phyloP scores from a whole-genome alignment of 1,140 invertebrate species.

The Cyrtorhinus lividipennis region DNA sequence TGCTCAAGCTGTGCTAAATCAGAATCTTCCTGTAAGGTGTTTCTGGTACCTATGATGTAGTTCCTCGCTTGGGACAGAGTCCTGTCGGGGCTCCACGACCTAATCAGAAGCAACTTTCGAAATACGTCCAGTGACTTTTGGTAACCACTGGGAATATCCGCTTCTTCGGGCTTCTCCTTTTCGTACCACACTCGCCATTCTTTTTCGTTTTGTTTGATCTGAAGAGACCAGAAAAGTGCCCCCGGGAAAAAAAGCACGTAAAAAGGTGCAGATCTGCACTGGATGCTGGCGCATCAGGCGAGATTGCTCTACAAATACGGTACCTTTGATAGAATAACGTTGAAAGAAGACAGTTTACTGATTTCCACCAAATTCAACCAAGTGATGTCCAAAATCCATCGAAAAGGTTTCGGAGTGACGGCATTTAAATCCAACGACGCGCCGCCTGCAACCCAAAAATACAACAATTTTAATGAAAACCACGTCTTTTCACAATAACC shows the following conservation, averaged over 20 bases:
- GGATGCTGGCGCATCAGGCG: too few species aligned
- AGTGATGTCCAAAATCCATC: slow-evolving; percentile 90
- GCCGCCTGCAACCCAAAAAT: slow-evolving; percentile 41
- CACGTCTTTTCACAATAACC: too few species aligned
- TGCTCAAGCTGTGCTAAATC: too few species aligned
- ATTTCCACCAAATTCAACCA: slow-evolving; percentile 95
- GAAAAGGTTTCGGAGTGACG: slow-evolving; percentile 80
- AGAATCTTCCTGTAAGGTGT: too few species aligned
- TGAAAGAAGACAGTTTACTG: slow-evolving; percentile 70
- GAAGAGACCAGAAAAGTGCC: not conserved
- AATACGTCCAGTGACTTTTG: slow-evolving; percentile 78
- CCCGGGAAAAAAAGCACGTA: not conserved
- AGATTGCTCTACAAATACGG: too few species aligned
- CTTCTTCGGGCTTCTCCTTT: slow-evolving; percentile 82
- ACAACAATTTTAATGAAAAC: not conserved
- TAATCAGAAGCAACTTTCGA: slow-evolving; percentile 71
- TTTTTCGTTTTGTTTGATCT: slow-evolving; percentile 70
- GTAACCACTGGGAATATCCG: slow-evolving; percentile 81
- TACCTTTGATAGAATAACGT: slow-evolving; percentile 63
- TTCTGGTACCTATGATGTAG: slow-evolving; percentile 71
- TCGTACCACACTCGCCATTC: slow-evolving; percentile 93
- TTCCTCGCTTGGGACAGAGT: slow-evolving; percentile 78
- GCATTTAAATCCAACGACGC: slow-evolving; percentile 88
- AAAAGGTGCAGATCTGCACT: too few species aligned
- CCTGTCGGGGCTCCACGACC: slow-evolving; percentile 90